Evolutionary conservation across 2,888 invertebrate genomes (phyloP).

Genomic region (Cyclophora albipunctata): DNA sequence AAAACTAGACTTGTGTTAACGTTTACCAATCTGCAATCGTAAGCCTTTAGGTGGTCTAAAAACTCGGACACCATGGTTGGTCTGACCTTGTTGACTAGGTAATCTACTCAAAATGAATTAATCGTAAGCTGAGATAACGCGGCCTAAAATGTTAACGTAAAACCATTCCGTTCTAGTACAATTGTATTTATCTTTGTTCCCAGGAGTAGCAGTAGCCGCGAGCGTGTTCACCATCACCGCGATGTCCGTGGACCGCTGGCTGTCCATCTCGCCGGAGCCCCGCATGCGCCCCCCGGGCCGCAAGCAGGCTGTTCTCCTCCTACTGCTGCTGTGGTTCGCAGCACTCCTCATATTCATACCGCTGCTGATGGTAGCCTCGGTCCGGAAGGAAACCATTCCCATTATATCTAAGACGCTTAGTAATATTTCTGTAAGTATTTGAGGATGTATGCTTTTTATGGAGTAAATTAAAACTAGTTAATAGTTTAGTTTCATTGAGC

Average conservation of each 20-base stretch:
- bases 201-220: conserved; percentile 84
- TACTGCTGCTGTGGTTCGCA: conserved; percentile 79
- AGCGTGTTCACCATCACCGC: conserved; percentile 86
- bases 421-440: conserved; percentile 52
- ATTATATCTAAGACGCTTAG: conserved; percentile 44
- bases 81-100: too few relatives aligned
- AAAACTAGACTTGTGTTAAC: too few relatives aligned
- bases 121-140: too few relatives aligned
- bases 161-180: too few relatives aligned
- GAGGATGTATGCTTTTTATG: background rate
- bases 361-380: conserved; percentile 69
- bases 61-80: too few relatives aligned
- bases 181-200: background rate
- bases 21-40: too few relatives aligned
- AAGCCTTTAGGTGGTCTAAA: too few relatives aligned
- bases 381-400: conserved; percentile 52
- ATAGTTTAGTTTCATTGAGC: too few relatives aligned
- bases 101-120: too few relatives aligned
- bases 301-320: conserved; percentile 77
- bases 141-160: too few relatives aligned
- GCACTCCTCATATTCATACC: conserved; percentile 81
- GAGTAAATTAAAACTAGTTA: too few relatives aligned
- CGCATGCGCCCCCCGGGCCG: conserved; percentile 78
- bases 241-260: conserved; percentile 85
- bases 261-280: conserved; percentile 80